A percentile compares a stretch with the other conserved stretches of the same genome.
Evolutionary conservation across 1,140 invertebrate species (phyloP).

Genomic region (Drosophila prosaltans): DNA sequence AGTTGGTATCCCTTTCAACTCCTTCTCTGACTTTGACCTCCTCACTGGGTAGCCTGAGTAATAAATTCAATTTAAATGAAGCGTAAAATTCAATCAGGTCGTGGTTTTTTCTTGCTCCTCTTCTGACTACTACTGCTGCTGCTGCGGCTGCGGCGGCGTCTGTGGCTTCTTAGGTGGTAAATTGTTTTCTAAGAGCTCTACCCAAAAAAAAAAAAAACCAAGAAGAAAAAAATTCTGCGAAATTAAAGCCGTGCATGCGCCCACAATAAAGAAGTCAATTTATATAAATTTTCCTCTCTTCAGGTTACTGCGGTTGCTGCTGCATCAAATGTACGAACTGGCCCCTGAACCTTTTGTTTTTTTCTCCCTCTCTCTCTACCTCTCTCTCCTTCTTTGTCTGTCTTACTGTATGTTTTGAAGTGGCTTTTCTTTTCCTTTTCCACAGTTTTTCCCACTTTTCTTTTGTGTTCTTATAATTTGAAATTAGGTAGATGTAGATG

Average conservation of each 20-base stretch:
- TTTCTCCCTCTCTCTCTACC: slow-evolving; percentile 17
- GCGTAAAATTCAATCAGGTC: slow-evolving; percentile 80
- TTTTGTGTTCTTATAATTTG: slow-evolving; percentile 62
- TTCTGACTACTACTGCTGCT: slow-evolving; percentile 17
- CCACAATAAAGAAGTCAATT: slow-evolving; percentile 78
- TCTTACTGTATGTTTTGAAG: slow-evolving; percentile 33
- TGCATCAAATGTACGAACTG: slow-evolving; percentile 61
- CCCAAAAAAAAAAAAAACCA: background rate
- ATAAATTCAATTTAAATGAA: slow-evolving; percentile 82
- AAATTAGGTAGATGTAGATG: slow-evolving; percentile 64
- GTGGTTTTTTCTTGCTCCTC: slow-evolving; percentile 48
- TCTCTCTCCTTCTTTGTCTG: background rate
- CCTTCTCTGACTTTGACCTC: slow-evolving; percentile 6
- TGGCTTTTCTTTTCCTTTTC: slow-evolving; percentile 51
- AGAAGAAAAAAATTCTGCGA: slow-evolving; percentile 60
- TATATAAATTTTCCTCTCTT: slow-evolving; percentile 76
- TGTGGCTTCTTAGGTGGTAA: slow-evolving; percentile 77
- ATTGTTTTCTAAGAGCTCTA: slow-evolving; percentile 52
- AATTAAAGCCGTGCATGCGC: slow-evolving; percentile 64
- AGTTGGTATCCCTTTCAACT: background rate
- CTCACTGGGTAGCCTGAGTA: slow-evolving; percentile 24
- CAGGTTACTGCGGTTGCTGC: slow-evolving; percentile 49
- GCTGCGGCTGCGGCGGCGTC: slow-evolving; percentile 60
- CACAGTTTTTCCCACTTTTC: slow-evolving; percentile 26
- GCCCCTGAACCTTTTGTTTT: slow-evolving; percentile 48